Percentiles rank a stretch among this genome's conserved stretches.
These are phyloP conservation scores for Struthio camelus DNA, from an alignment of 2,113 vertebrate species.

Conservation along the genomic window DNA sequence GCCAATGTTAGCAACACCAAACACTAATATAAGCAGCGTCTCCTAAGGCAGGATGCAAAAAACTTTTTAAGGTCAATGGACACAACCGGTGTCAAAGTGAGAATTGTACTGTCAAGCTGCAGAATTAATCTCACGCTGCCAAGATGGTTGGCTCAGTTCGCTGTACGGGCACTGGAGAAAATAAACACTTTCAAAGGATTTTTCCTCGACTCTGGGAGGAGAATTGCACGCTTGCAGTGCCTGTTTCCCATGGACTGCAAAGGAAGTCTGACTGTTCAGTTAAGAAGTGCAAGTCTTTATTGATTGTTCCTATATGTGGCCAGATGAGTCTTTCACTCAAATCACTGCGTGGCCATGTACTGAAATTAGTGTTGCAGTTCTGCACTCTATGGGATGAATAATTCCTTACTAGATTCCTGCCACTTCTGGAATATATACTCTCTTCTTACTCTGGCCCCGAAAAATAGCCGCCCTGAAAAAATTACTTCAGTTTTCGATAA, in stretches of 20 bases:
- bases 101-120: background rate
- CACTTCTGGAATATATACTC: background rate
- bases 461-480: background rate
- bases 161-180: background rate
- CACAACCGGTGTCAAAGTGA: background rate
- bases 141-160: background rate
- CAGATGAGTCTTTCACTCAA: background rate
- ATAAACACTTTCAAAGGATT: background rate
- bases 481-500: background rate
- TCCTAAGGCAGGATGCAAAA: background rate
- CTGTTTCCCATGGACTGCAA: background rate
- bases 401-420: background rate
- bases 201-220: background rate
- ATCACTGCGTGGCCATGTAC: background rate
- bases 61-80: background rate
- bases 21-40: background rate
- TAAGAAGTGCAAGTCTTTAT: background rate
- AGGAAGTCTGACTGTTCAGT: background rate
- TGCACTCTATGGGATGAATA: background rate
- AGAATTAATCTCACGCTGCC: background rate
- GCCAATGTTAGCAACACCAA: background rate
- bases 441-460: background rate
- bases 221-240: background rate
- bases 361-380: background rate
- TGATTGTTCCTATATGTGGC: background rate